Evolutionary conservation across 2,797 vertebrate species (phyloP).

Genomic region (Echeneis naucrates): DNA sequence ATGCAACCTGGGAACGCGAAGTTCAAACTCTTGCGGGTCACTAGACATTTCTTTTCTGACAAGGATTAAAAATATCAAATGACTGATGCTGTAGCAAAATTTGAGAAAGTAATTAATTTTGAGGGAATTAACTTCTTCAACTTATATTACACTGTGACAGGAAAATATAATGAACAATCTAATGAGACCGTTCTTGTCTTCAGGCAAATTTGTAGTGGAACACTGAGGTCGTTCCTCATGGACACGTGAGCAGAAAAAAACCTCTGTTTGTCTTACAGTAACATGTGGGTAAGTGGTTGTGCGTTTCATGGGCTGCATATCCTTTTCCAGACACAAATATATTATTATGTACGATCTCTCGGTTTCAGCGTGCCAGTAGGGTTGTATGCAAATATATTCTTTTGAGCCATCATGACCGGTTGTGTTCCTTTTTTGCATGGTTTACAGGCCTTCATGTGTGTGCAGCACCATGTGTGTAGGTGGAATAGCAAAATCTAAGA

Average conservation of each 20-base stretch:
- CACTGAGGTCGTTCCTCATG: slow-evolving; percentile 1
- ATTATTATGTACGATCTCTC: background rate
- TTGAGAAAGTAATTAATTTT: slow-evolving; percentile 69
- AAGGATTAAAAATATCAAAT: slow-evolving; percentile 61
- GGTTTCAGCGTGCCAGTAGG: background rate
- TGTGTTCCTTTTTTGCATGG: slow-evolving; percentile 24
- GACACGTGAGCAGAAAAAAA: slow-evolving; percentile 11
- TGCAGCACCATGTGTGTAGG: slow-evolving; percentile 60
- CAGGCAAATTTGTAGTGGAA: slow-evolving; percentile 46
- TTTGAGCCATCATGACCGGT: slow-evolving; percentile 23
- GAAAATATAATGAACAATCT: slow-evolving; percentile 61
- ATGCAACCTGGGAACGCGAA: slow-evolving; percentile 2
- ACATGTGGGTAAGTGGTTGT: background rate
- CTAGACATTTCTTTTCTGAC: slow-evolving; percentile 33
- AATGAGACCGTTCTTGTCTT: slow-evolving; percentile 59
- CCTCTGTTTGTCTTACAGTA: background rate
- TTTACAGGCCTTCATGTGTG: slow-evolving; percentile 47
- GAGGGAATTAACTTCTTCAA: slow-evolving; percentile 65
- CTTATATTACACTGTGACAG: slow-evolving; percentile 49
- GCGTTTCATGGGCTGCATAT: background rate
- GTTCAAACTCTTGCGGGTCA: slow-evolving; percentile 8
- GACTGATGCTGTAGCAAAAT: slow-evolving; percentile 51
- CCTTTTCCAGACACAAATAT: background rate
- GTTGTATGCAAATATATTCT: slow-evolving; percentile 26
- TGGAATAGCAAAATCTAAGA: slow-evolving; percentile 65